Evolutionary conservation across 2,797 vertebrate genomes (phyloP).

Genomic region (Poeciliopsis turneri): DNA sequence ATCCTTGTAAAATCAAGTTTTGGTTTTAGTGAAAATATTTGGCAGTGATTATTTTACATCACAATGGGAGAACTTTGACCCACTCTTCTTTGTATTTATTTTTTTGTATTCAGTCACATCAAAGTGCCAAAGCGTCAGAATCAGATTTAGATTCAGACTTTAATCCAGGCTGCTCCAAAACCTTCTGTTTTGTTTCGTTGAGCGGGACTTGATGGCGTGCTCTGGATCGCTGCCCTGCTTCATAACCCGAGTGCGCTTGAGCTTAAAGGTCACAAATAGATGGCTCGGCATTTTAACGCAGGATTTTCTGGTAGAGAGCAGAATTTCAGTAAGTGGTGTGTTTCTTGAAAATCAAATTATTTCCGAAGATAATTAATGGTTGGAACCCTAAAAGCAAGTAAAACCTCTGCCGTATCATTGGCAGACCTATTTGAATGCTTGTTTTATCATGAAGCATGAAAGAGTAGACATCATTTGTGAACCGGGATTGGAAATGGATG

Average conservation of each 20-base stretch:
- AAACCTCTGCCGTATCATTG: background rate
- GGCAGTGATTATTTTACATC: background rate
- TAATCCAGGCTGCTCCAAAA: background rate
- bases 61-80: background rate
- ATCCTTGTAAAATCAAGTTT: background rate
- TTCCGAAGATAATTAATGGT: background rate
- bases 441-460: background rate
- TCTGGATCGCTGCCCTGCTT: background rate
- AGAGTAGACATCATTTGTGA: background rate
- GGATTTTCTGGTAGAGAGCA: background rate
- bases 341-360: background rate
- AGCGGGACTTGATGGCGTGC: background rate
- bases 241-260: background rate
- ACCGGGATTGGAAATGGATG: background rate
- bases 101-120: background rate
- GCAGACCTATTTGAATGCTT: background rate
- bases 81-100: background rate
- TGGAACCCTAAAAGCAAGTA: background rate
- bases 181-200: background rate
- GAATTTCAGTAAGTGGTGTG: background rate
- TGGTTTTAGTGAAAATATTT: background rate
- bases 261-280: background rate
- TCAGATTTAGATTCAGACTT: background rate
- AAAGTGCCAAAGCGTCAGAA: background rate
- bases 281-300: background rate